phyloP scores from a whole-genome alignment of 2,888 invertebrate genomes.

The Griposia aprilina region DNA sequence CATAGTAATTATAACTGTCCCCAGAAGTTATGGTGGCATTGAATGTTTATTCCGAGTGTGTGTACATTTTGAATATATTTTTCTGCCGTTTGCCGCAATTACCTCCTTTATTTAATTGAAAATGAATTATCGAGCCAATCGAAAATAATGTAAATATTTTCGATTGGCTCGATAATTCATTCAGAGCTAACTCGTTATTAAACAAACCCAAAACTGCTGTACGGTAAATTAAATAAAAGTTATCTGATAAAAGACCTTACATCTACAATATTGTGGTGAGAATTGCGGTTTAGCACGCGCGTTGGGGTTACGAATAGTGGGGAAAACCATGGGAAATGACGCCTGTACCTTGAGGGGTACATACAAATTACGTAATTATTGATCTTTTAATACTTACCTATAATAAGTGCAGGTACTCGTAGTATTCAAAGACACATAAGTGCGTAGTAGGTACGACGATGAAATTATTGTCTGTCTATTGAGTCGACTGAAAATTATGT shows the following conservation, averaged over 20 bases:
- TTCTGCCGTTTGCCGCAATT: neutral
- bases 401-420: neutral
- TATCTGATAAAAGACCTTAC: constrained; percentile 15
- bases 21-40: neutral
- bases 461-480: neutral
- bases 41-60: neutral
- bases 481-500: neutral
- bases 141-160: no score
- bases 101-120: neutral
- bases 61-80: constrained; percentile 1
- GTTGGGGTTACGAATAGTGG: constrained; percentile 17
- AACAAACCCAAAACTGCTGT: constrained; percentile 16
- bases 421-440: neutral
- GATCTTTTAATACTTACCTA: constrained; percentile 3
- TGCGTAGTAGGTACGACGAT: neutral
- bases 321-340: constrained; percentile 47
- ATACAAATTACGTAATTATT: constrained; percentile 41
- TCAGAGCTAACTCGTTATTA: constrained; percentile 13
- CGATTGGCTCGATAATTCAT: no score
- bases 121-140: constrained; percentile 11
- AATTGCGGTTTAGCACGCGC: constrained; percentile 51
- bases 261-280: constrained; percentile 28
- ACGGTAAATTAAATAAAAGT: constrained; percentile 27
- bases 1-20: neutral
- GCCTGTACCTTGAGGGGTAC: constrained; percentile 26